Evolutionary conservation across 1,140 invertebrate genomes (phyloP).

Genomic region (Platyura marginata): DNA sequence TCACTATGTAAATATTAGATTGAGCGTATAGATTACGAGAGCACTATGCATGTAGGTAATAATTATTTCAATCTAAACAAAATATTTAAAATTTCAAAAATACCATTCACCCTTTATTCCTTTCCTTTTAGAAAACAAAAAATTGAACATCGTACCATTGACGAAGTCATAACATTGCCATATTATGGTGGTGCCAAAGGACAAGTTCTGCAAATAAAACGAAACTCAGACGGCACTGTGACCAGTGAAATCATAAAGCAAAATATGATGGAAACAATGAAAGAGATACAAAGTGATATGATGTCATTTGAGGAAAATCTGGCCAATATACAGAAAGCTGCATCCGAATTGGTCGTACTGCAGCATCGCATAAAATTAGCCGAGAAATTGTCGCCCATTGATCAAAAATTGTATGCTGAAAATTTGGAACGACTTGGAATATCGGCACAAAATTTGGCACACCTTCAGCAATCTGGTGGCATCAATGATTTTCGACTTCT

Average conservation of each 20-base stretch:
- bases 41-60: too few relatives aligned
- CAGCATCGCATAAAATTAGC: slow-evolving; percentile 28
- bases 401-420: slow-evolving; percentile 25
- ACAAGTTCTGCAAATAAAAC: slow-evolving; percentile 36
- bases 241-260: slow-evolving; percentile 25
- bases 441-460: slow-evolving; percentile 25
- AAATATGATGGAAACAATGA: slow-evolving; percentile 14
- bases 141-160: background rate
- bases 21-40: too few relatives aligned
- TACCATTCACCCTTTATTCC: too few relatives aligned
- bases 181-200: slow-evolving; percentile 49
- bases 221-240: slow-evolving; percentile 28
- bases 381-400: slow-evolving; percentile 24
- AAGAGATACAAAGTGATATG: slow-evolving; percentile 13
- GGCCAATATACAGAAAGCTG: slow-evolving; percentile 26
- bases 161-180: slow-evolving; percentile 17
- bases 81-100: too few relatives aligned
- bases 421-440: slow-evolving; percentile 25
- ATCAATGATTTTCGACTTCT: slow-evolving; percentile 22
- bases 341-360: slow-evolving; percentile 26
- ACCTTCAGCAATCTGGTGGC: slow-evolving; percentile 18
- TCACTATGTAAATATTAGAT: too few relatives aligned
- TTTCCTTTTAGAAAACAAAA: too few relatives aligned
- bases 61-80: too few relatives aligned
- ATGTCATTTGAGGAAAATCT: slow-evolving; percentile 13